Evolutionary conservation across 35 echinoderm and acorn worm genomes (phyloP), one percentile per base, ranked within the genome.

Genomic region (Ophiothrix spiculata): DNA sequence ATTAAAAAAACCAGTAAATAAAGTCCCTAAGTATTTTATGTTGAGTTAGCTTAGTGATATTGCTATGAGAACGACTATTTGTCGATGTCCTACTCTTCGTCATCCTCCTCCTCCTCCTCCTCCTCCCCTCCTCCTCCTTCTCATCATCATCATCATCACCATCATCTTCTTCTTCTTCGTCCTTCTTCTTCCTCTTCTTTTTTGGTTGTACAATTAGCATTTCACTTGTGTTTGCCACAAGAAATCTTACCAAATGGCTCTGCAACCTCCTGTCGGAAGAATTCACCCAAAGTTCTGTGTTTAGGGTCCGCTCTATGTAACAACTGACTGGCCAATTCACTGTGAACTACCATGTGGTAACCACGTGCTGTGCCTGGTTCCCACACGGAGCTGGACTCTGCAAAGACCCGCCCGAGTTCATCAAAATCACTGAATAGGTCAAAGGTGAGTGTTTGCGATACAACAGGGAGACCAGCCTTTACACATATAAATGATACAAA

Each of bases 201-300:
- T n/a, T n/a, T n/a, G n/a, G n/a, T n/a, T n/a, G n/a, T n/a, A n/a
- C n/a, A n/a, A n/a, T n/a, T n/a, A n/a, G n/a, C n/a, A n/a, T n/a
- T n/a, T n/a, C n/a, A n/a, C n/a, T n/a, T n/a, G n/a, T n/a, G n/a
- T n/a, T n/a, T n/a, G n/a, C n/a, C n/a, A n/a, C n/a, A n/a, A n/a
- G n/a, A n/a, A n/a, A n/a, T n/a, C 87, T 94, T 46, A 98, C 95
- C 95, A 78, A 91, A 94, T 56, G 92, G 88, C 56, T 86, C 75
- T 21, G 95, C 95, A 36, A 98, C 86, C 64, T 98, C 95, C 76
- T 98, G 88, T 33, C 39, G 37, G 74, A 98, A 94, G 88, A 25
- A 93, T 23, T 86, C 25, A 23, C 92, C 95, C 0, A 98, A 23
- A 0, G 95, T 98, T 40, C 95, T 63, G 38, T 81, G 56, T 41